phyloP scores from a whole-genome alignment of 2,888 invertebrate genomes.

The Merodon equestris region DNA sequence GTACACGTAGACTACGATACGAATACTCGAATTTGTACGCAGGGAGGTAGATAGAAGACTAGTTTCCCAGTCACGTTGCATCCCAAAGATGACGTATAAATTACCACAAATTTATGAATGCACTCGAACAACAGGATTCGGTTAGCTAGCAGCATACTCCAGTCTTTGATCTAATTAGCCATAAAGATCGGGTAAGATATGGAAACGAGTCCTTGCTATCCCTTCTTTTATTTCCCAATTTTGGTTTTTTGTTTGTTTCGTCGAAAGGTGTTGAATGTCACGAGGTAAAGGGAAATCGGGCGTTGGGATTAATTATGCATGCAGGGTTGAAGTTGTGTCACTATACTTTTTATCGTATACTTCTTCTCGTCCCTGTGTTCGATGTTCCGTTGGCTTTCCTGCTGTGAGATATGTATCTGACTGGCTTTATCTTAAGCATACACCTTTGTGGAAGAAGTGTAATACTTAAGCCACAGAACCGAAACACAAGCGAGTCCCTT shows the following conservation, averaged over 20 bases:
- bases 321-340: constrained; percentile 23
- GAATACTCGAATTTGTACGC: too few species aligned
- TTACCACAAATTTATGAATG: constrained; percentile 63
- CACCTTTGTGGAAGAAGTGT: constrained; percentile 15
- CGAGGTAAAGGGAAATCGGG: background rate
- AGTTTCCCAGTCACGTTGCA: constrained; percentile 61
- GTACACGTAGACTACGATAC: too few species aligned
- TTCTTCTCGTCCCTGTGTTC: constrained; percentile 16
- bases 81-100: constrained; percentile 58
- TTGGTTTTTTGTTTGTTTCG: background rate
- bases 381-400: constrained; percentile 4
- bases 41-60: constrained; percentile 33
- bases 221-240: too few species aligned
- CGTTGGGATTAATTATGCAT: constrained; percentile 40
- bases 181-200: constrained; percentile 37
- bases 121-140: constrained; percentile 50
- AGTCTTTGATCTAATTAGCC: constrained; percentile 59
- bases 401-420: constrained; percentile 10
- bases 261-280: constrained; percentile 31
- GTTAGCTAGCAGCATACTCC: background rate
- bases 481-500: too few species aligned
- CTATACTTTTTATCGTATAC: constrained; percentile 25
- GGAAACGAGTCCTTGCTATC: background rate
- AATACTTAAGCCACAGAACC: too few species aligned
- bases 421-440: constrained; percentile 31